Conservation (phyloP, 2,113 vertebrate genomes). For the Penelope pileata region DNA sequence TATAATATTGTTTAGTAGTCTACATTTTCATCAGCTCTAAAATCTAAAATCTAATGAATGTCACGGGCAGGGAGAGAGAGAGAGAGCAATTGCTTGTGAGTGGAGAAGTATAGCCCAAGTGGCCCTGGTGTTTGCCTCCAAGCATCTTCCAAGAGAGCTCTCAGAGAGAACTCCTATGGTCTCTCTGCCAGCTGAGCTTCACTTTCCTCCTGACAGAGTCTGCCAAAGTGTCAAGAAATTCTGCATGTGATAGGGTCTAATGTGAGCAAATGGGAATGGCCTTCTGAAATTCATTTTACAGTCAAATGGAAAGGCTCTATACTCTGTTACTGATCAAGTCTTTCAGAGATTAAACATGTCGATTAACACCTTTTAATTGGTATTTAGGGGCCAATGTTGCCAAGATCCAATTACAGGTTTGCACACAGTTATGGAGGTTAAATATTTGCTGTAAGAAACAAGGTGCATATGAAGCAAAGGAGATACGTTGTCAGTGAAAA, state of each 20-base stretch:
- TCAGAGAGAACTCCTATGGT: background rate
- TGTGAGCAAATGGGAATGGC: background rate
- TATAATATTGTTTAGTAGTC: background rate
- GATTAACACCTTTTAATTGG: background rate
- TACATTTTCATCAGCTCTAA: background rate
- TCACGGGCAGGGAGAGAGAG: background rate
- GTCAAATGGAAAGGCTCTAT: background rate
- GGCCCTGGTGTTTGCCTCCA: fast-evolving
- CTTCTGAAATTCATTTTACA: background rate
- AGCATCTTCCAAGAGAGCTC: fast-evolving
- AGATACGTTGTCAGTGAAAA: background rate
- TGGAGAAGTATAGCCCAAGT: background rate
- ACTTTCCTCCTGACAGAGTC: background rate
- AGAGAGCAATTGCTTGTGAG: fast-evolving
- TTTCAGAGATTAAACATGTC: background rate
- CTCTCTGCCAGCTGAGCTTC: background rate
- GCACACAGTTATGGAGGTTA: background rate
- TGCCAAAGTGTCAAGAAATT: background rate
- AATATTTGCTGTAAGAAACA: background rate
- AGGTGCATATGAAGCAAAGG: background rate
- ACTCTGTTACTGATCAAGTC: background rate
- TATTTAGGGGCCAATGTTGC: background rate
- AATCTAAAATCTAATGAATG: background rate
- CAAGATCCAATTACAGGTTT: background rate
- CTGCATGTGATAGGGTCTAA: background rate